A percentile compares a stretch with the other conserved stretches of the same genome.
Conservation (phyloP, 2,888 invertebrate species). For the Adineta ricciae region DNA sequence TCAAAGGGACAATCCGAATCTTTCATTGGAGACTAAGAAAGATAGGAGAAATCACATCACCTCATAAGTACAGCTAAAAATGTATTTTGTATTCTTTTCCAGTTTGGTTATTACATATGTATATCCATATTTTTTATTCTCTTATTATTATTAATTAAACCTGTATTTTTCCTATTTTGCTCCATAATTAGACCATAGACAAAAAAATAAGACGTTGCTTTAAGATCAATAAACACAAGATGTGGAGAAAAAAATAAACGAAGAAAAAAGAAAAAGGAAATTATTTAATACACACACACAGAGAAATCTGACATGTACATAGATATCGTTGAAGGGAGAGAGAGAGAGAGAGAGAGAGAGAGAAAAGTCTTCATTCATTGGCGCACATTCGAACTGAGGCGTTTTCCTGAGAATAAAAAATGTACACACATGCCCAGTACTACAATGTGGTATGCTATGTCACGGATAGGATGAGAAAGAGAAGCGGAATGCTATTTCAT, state of each 20-base stretch:
- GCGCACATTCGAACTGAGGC: not conserved
- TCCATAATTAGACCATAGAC: not conserved
- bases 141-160: not conserved
- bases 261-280: not conserved
- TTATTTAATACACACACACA: not conserved
- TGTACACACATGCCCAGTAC: not conserved
- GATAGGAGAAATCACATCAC: too few relatives aligned
- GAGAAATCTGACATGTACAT: conserved; percentile 10
- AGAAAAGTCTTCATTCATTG: not conserved
- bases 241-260: not conserved
- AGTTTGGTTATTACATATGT: too few relatives aligned
- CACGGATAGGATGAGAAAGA: not conserved
- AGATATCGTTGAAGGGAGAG: not conserved
- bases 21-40: too few relatives aligned
- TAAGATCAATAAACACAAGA: not conserved
- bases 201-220: not conserved
- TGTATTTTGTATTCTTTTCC: too few relatives aligned
- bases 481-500: conserved; percentile 1
- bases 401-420: not conserved
- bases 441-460: not conserved
- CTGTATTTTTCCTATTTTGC: not conserved
- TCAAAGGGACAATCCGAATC: too few relatives aligned
- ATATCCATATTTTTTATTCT: too few relatives aligned
- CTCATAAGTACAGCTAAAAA: too few relatives aligned
- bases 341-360: too few relatives aligned